Base-by-base conservation (phyloP, 2,797 vertebrate species). In the Hephaestus fuliginosus region DNA sequence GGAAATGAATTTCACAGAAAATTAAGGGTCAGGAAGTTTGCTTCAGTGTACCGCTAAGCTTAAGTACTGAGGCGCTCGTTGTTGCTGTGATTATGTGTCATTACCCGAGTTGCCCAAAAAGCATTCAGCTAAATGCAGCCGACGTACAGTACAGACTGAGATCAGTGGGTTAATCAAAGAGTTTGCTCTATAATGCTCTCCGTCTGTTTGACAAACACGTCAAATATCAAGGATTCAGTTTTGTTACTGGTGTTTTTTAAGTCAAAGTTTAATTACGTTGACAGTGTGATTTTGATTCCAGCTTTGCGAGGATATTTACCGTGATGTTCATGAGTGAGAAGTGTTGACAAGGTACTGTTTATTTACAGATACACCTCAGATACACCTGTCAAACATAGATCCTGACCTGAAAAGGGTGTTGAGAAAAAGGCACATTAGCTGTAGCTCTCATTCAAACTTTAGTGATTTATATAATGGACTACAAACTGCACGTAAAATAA, bases 1-100 rank as follows among this genome's bases (percentile, higher is more conserved):
- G 82, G 30, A 86, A 88, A 89, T 86, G 0, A 17, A 80, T 86
- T 90, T 90, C 72, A 62, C 1, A 56, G 87, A 78, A 88, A 86
- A 81, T 56, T 10, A 67, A 56, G 7, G 70, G 77, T 69, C 68
- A 20, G 3, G 1, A 22, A 63, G 77, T 78, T 55, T 44, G 39
- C 61, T 74, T 76, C 60, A 58, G 88, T 91, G 78, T 55, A 33
- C 61, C 64, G 4, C 3, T 39, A 5, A n/a, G 62, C 33, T n/a
- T 46, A 75, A 77, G 80, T 55, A 52, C 56, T 0, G 53, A 77
- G 57, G 76, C 39, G 3, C 58, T 44, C 11, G 39, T 49, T 52
- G 51, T 17, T 80, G 61, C 46, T 61, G 58, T 66, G 12, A 84
- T 82, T 83, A 78, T 69, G 22, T 73, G 28, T 68, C 9, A 88